Evolutionary conservation across 2,113 vertebrate species (phyloP), one percentile per base, ranked within the genome.

Genomic region (Trichechus manatus): DNA sequence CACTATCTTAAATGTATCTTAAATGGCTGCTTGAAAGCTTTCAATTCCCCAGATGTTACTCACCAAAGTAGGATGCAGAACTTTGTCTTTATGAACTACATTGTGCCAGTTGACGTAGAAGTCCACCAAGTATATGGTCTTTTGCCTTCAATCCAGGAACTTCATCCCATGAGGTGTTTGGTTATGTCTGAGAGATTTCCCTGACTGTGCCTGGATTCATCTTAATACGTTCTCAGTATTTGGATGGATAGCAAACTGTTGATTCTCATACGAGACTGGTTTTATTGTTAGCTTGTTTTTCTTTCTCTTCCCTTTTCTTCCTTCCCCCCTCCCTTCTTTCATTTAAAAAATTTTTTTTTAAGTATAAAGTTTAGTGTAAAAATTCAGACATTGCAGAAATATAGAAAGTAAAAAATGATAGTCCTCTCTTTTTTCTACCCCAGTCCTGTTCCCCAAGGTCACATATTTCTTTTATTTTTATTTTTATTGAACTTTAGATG

Each of bases 281-380:
- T 84, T 89, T 82, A 29, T 42, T 59, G 10, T 36, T 87, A 42
- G n/a, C 20, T 74, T 78, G 25, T 70, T 53, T 66, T 47, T 44
- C 36, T 86, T 29, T 72, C 44, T 53, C 2, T 64, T 61, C 53
- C 9, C 9, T 87, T 64, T 74, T 82, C 23, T 50, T 31, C 68
- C 15, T 70, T 66, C n/a, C 25, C 79, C 42, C 3, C 59, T 63
- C 63, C 25, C 25, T 70, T 20, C 20, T 29, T 95, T 64, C 8
- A 50, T 39, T 94, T 92, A 87, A 77, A 79, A 75, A 53, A 56
- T 15, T 56, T 87, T 82, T 87, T 11, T 91, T 87, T 94, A n/a
- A 68, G 10, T 47, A 17, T 61, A 64, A 50, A 50, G 31, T n/a
- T 56, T 84, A 31, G 82, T 22, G 77, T 91, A 78, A 61, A 94